Conservation (phyloP, 2,797 vertebrate genomes). For the Sciurus vulgaris region DNA sequence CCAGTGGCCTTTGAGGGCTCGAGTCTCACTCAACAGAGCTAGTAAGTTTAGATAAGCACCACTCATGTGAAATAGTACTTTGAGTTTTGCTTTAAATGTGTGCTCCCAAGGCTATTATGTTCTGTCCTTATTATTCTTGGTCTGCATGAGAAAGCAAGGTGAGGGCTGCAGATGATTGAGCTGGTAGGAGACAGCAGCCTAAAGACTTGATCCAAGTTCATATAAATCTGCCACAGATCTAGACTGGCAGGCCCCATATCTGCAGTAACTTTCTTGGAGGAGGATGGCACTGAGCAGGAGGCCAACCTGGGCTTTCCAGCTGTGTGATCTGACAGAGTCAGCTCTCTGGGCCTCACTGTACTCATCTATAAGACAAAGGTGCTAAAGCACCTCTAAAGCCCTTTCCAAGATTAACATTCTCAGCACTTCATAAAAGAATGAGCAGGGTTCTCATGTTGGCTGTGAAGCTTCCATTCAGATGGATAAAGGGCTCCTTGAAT, state of each 20-base stretch:
- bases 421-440: neutral
- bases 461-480: neutral
- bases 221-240: neutral
- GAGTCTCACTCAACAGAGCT: neutral
- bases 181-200: neutral
- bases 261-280: conserved; percentile 28
- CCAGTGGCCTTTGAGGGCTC: neutral
- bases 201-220: neutral
- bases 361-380: conserved; percentile 9
- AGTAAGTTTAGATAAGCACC: neutral
- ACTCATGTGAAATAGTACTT: neutral
- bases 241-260: neutral
- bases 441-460: neutral
- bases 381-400: neutral
- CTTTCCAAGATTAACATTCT: neutral
- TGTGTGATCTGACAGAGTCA: neutral
- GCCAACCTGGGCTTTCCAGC: neutral
- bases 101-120: neutral
- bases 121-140: neutral
- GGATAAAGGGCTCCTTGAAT: neutral
- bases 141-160: conserved; percentile 35
- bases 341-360: neutral
- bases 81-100: conserved; percentile 33
- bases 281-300: neutral
- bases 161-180: neutral